Evolutionary conservation across 2,113 vertebrate genomes (phyloP).

Genomic region (Eurypyga helias): DNA sequence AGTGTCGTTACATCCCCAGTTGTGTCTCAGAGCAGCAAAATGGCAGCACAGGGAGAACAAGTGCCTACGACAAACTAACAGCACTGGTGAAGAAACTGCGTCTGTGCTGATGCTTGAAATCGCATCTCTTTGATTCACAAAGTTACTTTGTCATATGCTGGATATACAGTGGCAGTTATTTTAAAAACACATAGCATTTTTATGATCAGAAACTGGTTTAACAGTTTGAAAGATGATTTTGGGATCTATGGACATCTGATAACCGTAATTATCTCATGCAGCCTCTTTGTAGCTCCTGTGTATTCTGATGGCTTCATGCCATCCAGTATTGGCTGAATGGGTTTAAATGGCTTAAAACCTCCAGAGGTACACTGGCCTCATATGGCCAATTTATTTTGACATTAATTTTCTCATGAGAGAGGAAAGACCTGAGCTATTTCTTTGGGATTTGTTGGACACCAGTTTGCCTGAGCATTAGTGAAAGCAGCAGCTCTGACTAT

Average conservation of each 20-base stretch:
- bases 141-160: not conserved
- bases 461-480: not conserved
- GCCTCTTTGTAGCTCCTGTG: not conserved
- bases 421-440: not conserved
- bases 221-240: not conserved
- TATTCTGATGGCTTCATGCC: not conserved
- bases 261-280: not conserved
- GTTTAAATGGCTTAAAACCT: not conserved
- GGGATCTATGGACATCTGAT: not conserved
- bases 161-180: not conserved
- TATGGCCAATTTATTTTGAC: not conserved
- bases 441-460: not conserved
- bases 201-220: not conserved
- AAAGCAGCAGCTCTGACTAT: not conserved
- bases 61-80: not conserved
- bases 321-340: not conserved
- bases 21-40: not conserved
- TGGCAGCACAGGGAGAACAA: not conserved
- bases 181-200: not conserved
- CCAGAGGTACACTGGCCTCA: not conserved
- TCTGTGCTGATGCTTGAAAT: not conserved
- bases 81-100: not conserved
- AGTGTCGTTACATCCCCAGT: fast-evolving
- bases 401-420: not conserved
- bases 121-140: not conserved